Base-by-base conservation (phyloP, 2,113 vertebrate genomes). In the Eclectus roratus region DNA sequence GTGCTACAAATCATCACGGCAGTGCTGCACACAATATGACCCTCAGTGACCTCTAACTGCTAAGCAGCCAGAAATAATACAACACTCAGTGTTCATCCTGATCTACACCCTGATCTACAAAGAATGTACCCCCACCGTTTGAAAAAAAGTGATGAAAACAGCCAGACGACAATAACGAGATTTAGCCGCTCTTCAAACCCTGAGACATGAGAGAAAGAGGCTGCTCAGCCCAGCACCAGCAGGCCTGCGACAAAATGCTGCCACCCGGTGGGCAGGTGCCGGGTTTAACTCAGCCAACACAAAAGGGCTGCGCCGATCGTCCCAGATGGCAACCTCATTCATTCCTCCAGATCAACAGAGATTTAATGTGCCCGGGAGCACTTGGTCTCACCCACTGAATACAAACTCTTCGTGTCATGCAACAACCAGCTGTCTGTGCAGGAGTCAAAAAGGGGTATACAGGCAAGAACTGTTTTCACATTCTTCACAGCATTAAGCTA, bases 241-340 rank as follows among this genome's bases (percentile, higher is more conserved):
- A 37, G 56, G 70, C 29, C 53, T 21, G 81, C 0, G 3, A 68
- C 58, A 49, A 69, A 61, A 58, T 85, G 91, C 95, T 95, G 95
- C 92, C 85, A 65, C 88, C 85, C 71, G 16, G 82, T 16, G 88
- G 95, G 96, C 92, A 91, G 95, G 79, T 72, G 77, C 79, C 4
- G 28, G 63, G 8, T 44, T 58, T 15, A 13, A 39, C 61, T 5
- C 0, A 0, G 74, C 39, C 0, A 0, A 37, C 28, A 94, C 88
- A 90, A 95, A 93, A 28, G 61, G 52, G 52, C 74, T 7, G 53
- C 0, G 0, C 7, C 2, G 88, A 11, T n/a, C 37, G 7, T 3
- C 82, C 85, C 92, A 88, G 88, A 82, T 85, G 95, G 92, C 82
- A 61, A 80, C 9, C 12, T 13, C 56, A 80, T 77, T 72, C 64